Evolutionary conservation across 2,113 vertebrate species (phyloP), one percentile per base, ranked within the genome.

Genomic region (Ageneiosus marmoratus): DNA sequence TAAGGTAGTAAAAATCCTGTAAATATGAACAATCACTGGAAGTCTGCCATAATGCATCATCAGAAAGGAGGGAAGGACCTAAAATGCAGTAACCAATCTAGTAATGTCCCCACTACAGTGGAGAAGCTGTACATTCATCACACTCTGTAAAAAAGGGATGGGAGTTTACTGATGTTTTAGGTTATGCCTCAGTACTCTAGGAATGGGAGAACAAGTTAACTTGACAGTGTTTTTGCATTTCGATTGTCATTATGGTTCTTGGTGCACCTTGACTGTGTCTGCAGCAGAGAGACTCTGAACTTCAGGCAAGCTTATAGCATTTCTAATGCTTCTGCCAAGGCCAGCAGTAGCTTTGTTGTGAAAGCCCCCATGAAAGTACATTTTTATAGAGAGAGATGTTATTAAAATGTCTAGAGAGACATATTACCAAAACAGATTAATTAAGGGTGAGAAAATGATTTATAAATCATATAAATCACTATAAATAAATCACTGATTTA

Each of bases 11-110:
- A 67, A n/a, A 56, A 72, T 55, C 70, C 75, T 63, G 63, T 87
- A 80, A 87, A 86, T 85, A 67, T 65, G 46, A 83, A 77, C 73
- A 69, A 79, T 82, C 82, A 78, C 72, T 56, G 63, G 65, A 78
- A 80, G 48, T 48, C 81, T 70, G 62, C 18, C 44, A 70, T 37
- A 29, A 76, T 88, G 67, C 79, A 79, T 85, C 80, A 85, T 81
- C 29, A 77, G 50, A 80, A 82, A 77, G 46, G 3, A 32, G 44
- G 60, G 58, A 72, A 78, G 76, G 37, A 65, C 53, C 82, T 73
- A 70, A 86, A 85, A 88, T 81, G 48, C 80, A 87, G 84, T 79
- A 76, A 77, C 12, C 15, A 60, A 76, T 55, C 27, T 18, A 46
- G 29, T 9, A 16, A 34, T 37, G 32, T 34, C 62, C 32, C 16